Evolutionary conservation across 1,140 invertebrate species (phyloP).

Genomic region (Littorina saxatilis): DNA sequence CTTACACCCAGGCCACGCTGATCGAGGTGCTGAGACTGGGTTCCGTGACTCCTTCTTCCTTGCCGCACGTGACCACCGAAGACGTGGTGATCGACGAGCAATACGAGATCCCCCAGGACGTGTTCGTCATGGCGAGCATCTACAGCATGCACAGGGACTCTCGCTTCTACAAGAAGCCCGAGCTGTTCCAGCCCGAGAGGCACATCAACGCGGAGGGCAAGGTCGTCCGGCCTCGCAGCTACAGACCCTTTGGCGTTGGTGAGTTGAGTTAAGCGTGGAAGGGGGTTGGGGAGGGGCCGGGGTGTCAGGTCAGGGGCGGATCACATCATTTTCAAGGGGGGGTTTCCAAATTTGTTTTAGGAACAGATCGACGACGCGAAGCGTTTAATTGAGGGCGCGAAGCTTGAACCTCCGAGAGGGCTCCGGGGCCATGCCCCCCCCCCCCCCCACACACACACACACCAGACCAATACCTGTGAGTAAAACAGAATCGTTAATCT

Average conservation of each 20-base stretch:
- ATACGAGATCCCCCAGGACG: slow-evolving; percentile 45
- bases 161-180: slow-evolving; percentile 39
- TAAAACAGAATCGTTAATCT: too few relatives aligned
- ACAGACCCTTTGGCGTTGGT: slow-evolving; percentile 49
- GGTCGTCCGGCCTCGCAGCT: slow-evolving; percentile 32
- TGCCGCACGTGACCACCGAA: slow-evolving; percentile 49
- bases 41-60: slow-evolving; percentile 39
- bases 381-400: too few relatives aligned
- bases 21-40: slow-evolving; percentile 45
- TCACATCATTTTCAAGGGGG: too few relatives aligned
- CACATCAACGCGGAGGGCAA: slow-evolving; percentile 36
- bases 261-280: background rate
- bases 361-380: too few relatives aligned
- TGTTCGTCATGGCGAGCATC: slow-evolving; percentile 80
- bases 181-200: slow-evolving; percentile 46
- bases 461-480: too few relatives aligned
- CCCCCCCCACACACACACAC: too few relatives aligned
- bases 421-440: too few relatives aligned
- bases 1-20: slow-evolving; percentile 42
- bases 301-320: too few relatives aligned
- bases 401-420: too few relatives aligned
- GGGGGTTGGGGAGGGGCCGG: too few relatives aligned
- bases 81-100: slow-evolving; percentile 41
- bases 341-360: too few relatives aligned
- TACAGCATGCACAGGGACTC: slow-evolving; percentile 81